Conservation (phyloP, 1,140 invertebrate genomes). For the Drosophila pachea region DNA sequence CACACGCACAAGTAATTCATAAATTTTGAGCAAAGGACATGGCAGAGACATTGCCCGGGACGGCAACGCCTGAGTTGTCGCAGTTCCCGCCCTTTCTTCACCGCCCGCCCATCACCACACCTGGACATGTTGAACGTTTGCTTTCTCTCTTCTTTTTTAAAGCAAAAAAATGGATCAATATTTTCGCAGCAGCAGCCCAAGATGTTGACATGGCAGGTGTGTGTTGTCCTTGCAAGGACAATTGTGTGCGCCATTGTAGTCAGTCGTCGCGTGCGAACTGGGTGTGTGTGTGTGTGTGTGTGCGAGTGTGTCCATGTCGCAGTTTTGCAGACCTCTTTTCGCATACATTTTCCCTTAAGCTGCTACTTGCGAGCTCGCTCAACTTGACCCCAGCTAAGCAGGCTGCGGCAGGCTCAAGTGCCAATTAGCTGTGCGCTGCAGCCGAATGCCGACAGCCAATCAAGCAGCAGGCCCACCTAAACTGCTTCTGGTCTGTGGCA, state of each 20-base stretch:
- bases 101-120: slow-evolving; percentile 6
- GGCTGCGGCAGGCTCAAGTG: slow-evolving; percentile 43
- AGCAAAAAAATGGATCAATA: slow-evolving; percentile 62
- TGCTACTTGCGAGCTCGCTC: background rate
- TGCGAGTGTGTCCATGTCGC: slow-evolving; percentile 9
- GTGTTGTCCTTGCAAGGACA: slow-evolving; percentile 71
- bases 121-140: slow-evolving; percentile 54
- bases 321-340: slow-evolving; percentile 14
- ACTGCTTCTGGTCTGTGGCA: background rate
- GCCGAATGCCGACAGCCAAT: slow-evolving; percentile 21
- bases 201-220: slow-evolving; percentile 66
- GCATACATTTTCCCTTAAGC: background rate
- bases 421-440: slow-evolving; percentile 53
- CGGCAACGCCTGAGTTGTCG: slow-evolving; percentile 5
- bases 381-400: slow-evolving; percentile 36
- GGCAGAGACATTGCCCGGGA: slow-evolving; percentile 14
- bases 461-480: background rate
- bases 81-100: slow-evolving; percentile 1
- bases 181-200: slow-evolving; percentile 52
- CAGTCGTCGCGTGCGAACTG: slow-evolving; percentile 20
- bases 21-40: slow-evolving; percentile 39
- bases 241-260: slow-evolving; percentile 52
- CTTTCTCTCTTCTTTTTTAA: slow-evolving; percentile 27
- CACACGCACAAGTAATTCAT: slow-evolving; percentile 57
- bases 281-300: background rate